A percentile compares a stretch with the other conserved stretches of the same genome.
Evolutionary conservation across 2,113 vertebrate genomes (phyloP).

Genomic region (Passer domesticus): DNA sequence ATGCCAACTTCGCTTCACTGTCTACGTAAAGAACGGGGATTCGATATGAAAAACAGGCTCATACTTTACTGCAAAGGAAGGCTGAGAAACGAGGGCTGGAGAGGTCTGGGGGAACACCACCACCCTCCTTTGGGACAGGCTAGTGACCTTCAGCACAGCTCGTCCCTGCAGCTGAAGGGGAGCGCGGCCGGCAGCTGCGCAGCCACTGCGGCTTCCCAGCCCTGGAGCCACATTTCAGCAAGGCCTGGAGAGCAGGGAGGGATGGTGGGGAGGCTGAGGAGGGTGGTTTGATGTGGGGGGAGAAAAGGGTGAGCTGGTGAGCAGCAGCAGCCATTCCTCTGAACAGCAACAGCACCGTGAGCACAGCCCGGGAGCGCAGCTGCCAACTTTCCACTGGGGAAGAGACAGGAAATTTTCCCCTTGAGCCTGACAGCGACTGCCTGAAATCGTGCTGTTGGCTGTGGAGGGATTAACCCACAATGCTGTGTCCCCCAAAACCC

Average conservation of each 20-base stretch:
- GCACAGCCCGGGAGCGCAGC: not conserved
- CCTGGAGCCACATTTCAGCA: not conserved
- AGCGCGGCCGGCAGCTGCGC: accelerated
- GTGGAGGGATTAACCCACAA: not conserved
- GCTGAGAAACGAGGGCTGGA: not conserved
- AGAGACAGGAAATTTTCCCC: not conserved
- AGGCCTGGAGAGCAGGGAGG: not conserved
- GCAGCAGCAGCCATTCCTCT: not conserved
- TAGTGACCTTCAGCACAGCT: not conserved
- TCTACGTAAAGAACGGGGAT: not conserved
- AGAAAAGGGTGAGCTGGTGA: not conserved
- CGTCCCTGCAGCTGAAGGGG: accelerated
- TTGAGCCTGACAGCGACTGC: not conserved
- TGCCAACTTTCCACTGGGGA: conserved; percentile 1
- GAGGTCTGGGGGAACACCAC: not conserved
- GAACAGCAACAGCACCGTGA: accelerated
- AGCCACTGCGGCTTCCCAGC: not conserved
- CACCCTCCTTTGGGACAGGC: not conserved
- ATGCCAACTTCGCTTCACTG: not conserved
- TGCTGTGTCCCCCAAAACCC: not conserved
- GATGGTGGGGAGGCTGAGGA: not conserved
- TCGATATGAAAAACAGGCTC: not conserved
- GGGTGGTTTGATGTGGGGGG: not conserved
- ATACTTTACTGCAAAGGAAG: not conserved
- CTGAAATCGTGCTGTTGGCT: not conserved